Conservation (phyloP, 2,888 invertebrate species). For the Cephalotes varians region DNA sequence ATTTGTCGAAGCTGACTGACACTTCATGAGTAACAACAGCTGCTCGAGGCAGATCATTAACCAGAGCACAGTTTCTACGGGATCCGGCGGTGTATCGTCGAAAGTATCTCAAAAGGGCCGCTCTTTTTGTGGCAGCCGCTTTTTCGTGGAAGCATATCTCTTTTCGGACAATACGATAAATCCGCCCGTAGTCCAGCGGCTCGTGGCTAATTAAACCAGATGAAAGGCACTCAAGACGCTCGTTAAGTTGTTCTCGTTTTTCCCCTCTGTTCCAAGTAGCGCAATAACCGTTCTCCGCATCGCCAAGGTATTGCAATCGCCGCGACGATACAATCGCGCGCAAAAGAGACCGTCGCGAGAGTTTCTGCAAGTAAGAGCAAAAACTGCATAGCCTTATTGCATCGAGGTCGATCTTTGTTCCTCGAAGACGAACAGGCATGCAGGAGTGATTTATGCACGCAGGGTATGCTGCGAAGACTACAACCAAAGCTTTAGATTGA, state of each 20-base stretch:
- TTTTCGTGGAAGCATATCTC: slow-evolving; percentile 45
- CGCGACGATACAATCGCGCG: background rate
- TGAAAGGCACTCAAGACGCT: slow-evolving; percentile 54
- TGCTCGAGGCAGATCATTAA: slow-evolving; percentile 8
- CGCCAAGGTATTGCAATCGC: background rate
- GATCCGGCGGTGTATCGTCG: slow-evolving; percentile 46
- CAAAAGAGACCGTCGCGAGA: background rate
- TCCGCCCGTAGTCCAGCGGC: slow-evolving; percentile 36
- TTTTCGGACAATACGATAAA: slow-evolving; percentile 37
- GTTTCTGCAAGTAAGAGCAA: background rate
- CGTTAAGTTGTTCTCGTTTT: slow-evolving; percentile 24
- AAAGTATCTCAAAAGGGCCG: slow-evolving; percentile 46
- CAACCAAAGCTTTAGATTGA: background rate
- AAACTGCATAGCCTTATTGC: background rate
- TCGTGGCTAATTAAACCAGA: slow-evolving; percentile 60
- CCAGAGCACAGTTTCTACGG: background rate
- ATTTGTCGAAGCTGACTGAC: background rate
- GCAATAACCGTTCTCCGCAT: background rate
- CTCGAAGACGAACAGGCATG: background rate
- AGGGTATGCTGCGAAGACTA: background rate
- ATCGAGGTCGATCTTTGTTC: slow-evolving; percentile 14
- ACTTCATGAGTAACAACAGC: slow-evolving; percentile 12
- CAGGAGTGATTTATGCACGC: background rate
- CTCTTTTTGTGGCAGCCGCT: slow-evolving; percentile 11
- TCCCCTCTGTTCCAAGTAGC: background rate